These are phyloP conservation scores for Dryomyza anilis DNA, from an alignment of 2,888 invertebrate genomes.

Conservation along the genomic window DNA sequence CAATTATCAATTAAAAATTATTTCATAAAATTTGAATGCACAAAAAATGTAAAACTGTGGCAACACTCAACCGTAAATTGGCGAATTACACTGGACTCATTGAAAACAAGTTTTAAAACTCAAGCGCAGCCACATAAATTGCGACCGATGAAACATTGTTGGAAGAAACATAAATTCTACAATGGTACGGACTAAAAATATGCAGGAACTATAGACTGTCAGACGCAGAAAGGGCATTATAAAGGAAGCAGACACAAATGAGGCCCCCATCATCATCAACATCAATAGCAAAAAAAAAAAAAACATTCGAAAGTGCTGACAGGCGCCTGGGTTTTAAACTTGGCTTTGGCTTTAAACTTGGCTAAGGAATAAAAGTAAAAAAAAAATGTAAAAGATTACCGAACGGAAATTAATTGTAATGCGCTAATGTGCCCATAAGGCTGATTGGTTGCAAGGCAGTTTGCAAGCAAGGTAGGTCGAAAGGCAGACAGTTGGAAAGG, in stretches of 20 bases:
- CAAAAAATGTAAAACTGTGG: too few species aligned
- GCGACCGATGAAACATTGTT: neutral
- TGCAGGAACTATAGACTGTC: neutral
- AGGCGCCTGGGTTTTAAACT: too few species aligned
- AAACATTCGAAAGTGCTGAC: too few species aligned
- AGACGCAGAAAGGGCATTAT: too few species aligned
- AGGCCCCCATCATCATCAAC: neutral
- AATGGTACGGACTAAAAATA: neutral
- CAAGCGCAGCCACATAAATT: slow-evolving; percentile 3
- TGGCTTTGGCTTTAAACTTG: neutral
- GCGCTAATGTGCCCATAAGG: neutral
- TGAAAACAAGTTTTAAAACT: neutral
- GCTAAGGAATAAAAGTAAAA: too few species aligned
- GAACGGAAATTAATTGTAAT: slow-evolving; percentile 19
- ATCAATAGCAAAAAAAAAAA: too few species aligned
- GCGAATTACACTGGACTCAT: neutral
- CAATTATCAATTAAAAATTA: too few species aligned
- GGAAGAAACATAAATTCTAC: neutral
- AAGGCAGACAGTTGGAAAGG: neutral
- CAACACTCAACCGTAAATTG: too few species aligned
- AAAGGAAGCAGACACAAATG: neutral
- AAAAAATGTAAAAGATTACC: too few species aligned
- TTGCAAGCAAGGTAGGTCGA: neutral
- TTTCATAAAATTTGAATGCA: too few species aligned
- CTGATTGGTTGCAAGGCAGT: too few species aligned